Percentiles rank a stretch among this genome's conserved stretches.
Evolutionary conservation across 2,113 vertebrate species (phyloP).

Genomic region (Ailuropoda melanoleuca): DNA sequence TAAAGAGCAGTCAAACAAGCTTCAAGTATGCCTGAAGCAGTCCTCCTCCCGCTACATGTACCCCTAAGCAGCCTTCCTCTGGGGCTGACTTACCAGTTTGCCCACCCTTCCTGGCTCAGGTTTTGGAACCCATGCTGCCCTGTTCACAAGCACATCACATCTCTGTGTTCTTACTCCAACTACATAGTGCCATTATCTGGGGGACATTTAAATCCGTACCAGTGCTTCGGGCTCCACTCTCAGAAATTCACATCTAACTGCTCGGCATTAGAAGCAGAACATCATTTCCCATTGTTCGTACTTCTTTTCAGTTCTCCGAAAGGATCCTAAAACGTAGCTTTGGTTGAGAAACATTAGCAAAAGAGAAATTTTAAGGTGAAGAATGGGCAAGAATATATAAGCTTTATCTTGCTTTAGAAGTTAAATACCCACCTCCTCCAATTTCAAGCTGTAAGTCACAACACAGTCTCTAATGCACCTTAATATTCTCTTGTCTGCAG

Average conservation of each 20-base stretch:
- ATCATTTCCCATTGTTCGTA: background rate
- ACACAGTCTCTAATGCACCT: background rate
- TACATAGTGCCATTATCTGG: background rate
- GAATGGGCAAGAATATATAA: background rate
- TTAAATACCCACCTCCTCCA: background rate
- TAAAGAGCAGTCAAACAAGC: background rate
- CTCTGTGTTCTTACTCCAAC: background rate
- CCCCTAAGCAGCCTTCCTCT: background rate
- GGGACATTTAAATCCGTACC: background rate
- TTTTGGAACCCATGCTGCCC: background rate
- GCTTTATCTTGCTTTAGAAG: background rate
- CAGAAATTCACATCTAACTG: background rate
- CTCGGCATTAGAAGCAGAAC: background rate
- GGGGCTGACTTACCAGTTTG: fast-evolving
- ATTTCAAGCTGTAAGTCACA: background rate
- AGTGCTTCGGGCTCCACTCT: background rate
- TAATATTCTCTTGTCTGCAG: background rate
- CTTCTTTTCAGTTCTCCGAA: background rate
- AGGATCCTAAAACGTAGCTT: background rate
- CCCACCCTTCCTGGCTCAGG: background rate
- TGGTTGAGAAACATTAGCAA: background rate
- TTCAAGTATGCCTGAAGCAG: background rate
- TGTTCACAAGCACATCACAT: background rate
- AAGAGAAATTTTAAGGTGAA: background rate
- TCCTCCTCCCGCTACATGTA: background rate